Base-by-base conservation (phyloP, 2,797 vertebrate genomes). In the Micromesistius poutassou region DNA sequence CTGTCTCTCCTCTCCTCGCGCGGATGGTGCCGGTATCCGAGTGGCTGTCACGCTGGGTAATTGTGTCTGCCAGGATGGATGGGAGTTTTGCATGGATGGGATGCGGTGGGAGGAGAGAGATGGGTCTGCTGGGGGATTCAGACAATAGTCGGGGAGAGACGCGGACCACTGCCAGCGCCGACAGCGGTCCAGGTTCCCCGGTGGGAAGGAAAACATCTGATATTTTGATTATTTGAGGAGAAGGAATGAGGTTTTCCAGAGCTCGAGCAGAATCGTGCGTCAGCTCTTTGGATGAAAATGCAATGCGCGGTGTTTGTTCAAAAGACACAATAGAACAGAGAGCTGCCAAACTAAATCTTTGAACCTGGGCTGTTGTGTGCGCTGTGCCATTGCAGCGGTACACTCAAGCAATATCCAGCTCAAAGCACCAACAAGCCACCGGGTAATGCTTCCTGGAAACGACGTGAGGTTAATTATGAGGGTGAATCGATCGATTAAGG, bases 51-150 rank as follows among this genome's bases (percentile, higher is more conserved):
- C 85, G 74, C 74, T 76, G 77, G 71, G 80, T 84, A 82, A 88
- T 89, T 72, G 74, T 85, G 86, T 87, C 85, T 12, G 9, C 77
- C 77, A 89, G 89, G 89, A 93, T 89, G 82, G 87, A 93, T 92
- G 87, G 79, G 75, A 84, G 84, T 86, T 88, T 86, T 74, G 82
- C 25, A 74, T 87, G 81, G 82, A 88, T 74, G 77, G 78, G 62
- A 68, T 68, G 62, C 62, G 82, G 70, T 86, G 78, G 74, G 55
- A 79, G 71, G 74, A 85, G 81, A 82, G 88, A 86, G 86, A 83
- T 86, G 87, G 87, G 86, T 89, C 80, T 85, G 62, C 73, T 40
- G 62, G 62, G 62, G 62, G 62, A n/a, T 62, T 55, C 78, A 80
- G 30, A 79, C 22, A 76, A 66, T 4, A 5, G 77, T 73, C 73